phyloP scores from a whole-genome alignment of 2,888 invertebrate species.

The Helicoverpa assulta region DNA sequence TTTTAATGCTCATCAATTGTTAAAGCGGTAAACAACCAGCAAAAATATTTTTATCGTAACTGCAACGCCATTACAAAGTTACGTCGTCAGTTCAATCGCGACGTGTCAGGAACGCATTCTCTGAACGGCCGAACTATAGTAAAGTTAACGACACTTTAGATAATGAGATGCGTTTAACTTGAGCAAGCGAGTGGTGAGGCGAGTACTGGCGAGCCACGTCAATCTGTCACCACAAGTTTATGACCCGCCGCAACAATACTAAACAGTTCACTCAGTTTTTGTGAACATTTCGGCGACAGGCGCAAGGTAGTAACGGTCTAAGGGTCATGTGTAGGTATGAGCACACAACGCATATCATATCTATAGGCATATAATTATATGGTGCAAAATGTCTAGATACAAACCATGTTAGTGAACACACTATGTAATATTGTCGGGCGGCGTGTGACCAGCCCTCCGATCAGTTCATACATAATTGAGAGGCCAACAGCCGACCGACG shows the following conservation, averaged over 20 bases:
- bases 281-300: neutral
- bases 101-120: no score
- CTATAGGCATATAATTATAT: no score
- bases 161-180: slow-evolving; percentile 28
- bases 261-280: neutral
- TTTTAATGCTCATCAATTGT: no score
- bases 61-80: no score
- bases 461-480: neutral
- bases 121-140: no score
- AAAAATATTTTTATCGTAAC: no score
- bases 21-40: no score
- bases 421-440: no score
- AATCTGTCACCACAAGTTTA: neutral
- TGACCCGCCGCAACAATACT: neutral
- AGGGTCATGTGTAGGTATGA: neutral
- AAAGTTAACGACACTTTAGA: slow-evolving; percentile 7
- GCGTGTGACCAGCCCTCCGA: neutral
- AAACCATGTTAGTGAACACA: no score
- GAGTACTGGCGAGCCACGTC: neutral
- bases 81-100: no score
- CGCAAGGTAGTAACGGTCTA: neutral
- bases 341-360: neutral
- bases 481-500: neutral
- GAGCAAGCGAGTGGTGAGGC: neutral
- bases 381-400: no score